Evolutionary conservation across 2,888 invertebrate genomes (phyloP).

Genomic region (Drosophila anomalata): DNA sequence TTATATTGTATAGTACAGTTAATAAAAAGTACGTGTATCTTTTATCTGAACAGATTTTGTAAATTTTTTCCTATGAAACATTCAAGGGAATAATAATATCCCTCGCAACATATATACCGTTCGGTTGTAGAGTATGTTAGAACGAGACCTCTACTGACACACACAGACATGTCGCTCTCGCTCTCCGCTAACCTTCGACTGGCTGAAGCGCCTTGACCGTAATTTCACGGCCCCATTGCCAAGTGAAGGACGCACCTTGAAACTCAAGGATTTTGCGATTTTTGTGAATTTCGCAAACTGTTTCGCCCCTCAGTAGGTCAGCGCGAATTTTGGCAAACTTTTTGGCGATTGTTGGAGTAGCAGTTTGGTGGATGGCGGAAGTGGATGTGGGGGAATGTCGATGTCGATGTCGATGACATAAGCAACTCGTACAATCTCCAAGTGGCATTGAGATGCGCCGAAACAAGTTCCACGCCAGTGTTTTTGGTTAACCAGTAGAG

Average conservation of each 20-base stretch:
- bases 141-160: constrained; percentile 43
- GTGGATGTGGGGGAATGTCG: constrained; percentile 11
- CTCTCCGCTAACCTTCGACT: constrained; percentile 43
- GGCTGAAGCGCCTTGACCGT: constrained; percentile 76
- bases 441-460: constrained; percentile 58
- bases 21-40: too few relatives aligned
- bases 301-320: constrained; percentile 61
- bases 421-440: constrained; percentile 47
- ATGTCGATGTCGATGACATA: constrained; percentile 54
- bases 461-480: constrained; percentile 39
- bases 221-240: constrained; percentile 76
- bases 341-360: constrained; percentile 42
- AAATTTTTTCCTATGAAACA: too few relatives aligned
- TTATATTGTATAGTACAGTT: too few relatives aligned
- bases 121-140: constrained; percentile 32
- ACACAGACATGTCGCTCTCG: constrained; percentile 38
- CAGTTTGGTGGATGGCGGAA: not conserved
- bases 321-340: constrained; percentile 48
- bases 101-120: constrained; percentile 18
- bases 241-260: constrained; percentile 81
- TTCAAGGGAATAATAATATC: too few relatives aligned
- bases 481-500: constrained; percentile 13
- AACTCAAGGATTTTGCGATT: constrained; percentile 79
- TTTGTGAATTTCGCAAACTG: constrained; percentile 71
- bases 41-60: too few relatives aligned